Conservation (phyloP, 2,797 vertebrate species). For the Fistularia commersonii region DNA sequence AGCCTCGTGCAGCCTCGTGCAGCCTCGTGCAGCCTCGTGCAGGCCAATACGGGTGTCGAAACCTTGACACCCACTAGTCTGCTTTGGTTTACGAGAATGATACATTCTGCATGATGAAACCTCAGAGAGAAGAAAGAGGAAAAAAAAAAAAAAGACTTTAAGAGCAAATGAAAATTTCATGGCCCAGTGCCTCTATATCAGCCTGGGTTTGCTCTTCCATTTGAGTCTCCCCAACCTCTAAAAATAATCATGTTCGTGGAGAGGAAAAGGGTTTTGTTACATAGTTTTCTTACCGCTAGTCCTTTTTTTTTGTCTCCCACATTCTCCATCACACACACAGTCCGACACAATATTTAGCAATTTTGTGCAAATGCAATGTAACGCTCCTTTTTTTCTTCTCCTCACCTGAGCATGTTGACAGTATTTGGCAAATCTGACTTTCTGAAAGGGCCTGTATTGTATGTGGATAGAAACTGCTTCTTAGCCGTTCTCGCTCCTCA, state of each 20-base stretch:
- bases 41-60: slow-evolving; percentile 1
- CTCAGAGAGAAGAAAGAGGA: not conserved
- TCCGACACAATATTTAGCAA: not conserved
- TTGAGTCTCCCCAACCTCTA: slow-evolving; percentile 17
- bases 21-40: not conserved
- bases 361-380: slow-evolving; percentile 11
- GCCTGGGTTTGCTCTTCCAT: slow-evolving; percentile 26
- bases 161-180: slow-evolving; percentile 56
- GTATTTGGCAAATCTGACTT: slow-evolving; percentile 15
- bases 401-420: slow-evolving; percentile 6
- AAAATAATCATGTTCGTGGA: slow-evolving; percentile 37
- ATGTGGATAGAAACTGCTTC: slow-evolving; percentile 12
- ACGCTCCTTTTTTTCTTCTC: slow-evolving; percentile 2
- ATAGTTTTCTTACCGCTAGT: slow-evolving; percentile 1
- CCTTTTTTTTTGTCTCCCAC: slow-evolving; percentile 2
- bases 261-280: slow-evolving; percentile 29
- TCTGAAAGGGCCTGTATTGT: slow-evolving; percentile 10
- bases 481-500: slow-evolving; percentile 7
- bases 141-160: slow-evolving; percentile 18
- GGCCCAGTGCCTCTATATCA: slow-evolving; percentile 30
- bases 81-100: slow-evolving; percentile 24
- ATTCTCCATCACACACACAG: not conserved
- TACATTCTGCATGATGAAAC: slow-evolving; percentile 42
- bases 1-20: too few species aligned
- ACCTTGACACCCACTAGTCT: not conserved